Evolutionary conservation across 2,888 invertebrate genomes (phyloP).

Genomic region (Druceiella hillmani): DNA sequence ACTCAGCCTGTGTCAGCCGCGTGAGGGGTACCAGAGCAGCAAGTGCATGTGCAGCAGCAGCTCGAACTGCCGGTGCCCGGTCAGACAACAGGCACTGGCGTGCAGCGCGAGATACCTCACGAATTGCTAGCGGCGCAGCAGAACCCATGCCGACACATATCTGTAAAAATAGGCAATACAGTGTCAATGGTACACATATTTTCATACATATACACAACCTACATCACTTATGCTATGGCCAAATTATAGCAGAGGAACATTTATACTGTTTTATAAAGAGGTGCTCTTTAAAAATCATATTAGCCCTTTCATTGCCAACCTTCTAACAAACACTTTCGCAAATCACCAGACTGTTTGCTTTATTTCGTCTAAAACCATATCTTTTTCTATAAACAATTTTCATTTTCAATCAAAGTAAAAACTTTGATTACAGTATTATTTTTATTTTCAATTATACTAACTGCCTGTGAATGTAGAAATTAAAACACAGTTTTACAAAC

Average conservation of each 20-base stretch:
- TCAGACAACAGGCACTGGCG: conserved; percentile 79
- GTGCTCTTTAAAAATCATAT: too few species aligned
- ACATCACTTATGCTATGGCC: too few species aligned
- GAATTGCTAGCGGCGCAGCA: conserved; percentile 71
- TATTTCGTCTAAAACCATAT: too few species aligned
- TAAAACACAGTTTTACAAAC: conserved; percentile 42
- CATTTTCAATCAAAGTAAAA: neutral
- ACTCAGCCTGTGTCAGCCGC: conserved; percentile 78
- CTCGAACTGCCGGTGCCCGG: conserved; percentile 86
- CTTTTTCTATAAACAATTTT: too few species aligned
- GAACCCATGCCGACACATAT: conserved; percentile 92
- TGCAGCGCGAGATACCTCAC: conserved; percentile 87
- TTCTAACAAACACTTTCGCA: too few species aligned
- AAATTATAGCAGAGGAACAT: too few species aligned
- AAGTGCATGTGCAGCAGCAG: conserved; percentile 88
- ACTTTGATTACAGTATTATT: conserved; percentile 4
- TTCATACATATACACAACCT: too few species aligned
- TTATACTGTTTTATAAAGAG: too few species aligned
- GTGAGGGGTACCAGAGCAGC: conserved; percentile 85
- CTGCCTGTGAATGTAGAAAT: neutral
- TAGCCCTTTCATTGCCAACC: too few species aligned
- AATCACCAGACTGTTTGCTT: too few species aligned
- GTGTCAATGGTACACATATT: too few species aligned
- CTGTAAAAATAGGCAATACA: too few species aligned
- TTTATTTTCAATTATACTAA: neutral